phyloP scores from a whole-genome alignment of 2,888 invertebrate genomes.

The Erebia epiphron region DNA sequence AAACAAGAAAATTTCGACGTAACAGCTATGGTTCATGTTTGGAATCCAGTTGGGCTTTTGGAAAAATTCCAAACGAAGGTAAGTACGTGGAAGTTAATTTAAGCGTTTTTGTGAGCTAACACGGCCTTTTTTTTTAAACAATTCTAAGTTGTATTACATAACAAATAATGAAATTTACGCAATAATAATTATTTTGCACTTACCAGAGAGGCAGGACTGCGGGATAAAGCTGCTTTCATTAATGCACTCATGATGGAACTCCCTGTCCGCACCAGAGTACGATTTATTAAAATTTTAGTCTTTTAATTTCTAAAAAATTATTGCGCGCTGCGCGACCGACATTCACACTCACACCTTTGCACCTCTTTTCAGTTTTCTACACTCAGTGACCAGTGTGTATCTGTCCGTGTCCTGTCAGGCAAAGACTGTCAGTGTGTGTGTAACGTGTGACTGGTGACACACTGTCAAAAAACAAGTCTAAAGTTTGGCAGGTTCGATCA shows the following conservation, averaged over 20 bases:
- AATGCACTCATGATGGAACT: slow-evolving; percentile 83
- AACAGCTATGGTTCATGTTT: neutral
- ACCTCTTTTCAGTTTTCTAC: too few relatives aligned
- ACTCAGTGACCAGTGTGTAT: too few relatives aligned
- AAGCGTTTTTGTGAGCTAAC: neutral
- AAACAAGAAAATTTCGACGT: neutral
- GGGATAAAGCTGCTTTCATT: slow-evolving; percentile 71
- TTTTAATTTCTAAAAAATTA: slow-evolving; percentile 5
- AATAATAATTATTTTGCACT: slow-evolving; percentile 45
- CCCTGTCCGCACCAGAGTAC: slow-evolving; percentile 80
- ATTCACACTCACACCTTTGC: slow-evolving; percentile 32
- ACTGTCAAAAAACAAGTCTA: too few relatives aligned
- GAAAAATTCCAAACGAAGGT: neutral
- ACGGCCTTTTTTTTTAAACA: slow-evolving; percentile 17
- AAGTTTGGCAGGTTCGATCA: too few relatives aligned
- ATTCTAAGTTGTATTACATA: slow-evolving; percentile 63
- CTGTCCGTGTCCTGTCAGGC: too few relatives aligned
- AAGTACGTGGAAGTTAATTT: neutral
- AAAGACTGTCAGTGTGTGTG: too few relatives aligned
- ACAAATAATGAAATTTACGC: slow-evolving; percentile 51
- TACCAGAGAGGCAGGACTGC: slow-evolving; percentile 74
- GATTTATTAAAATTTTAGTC: slow-evolving; percentile 39
- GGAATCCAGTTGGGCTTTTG: neutral
- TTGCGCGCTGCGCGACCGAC: slow-evolving; percentile 36
- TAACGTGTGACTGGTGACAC: too few relatives aligned